A percentile compares a stretch with the other conserved stretches of the same genome.
These are phyloP conservation scores for Pseudeuparius sepicola DNA, from an alignment of 2,888 invertebrate genomes.

Conservation along the genomic window DNA sequence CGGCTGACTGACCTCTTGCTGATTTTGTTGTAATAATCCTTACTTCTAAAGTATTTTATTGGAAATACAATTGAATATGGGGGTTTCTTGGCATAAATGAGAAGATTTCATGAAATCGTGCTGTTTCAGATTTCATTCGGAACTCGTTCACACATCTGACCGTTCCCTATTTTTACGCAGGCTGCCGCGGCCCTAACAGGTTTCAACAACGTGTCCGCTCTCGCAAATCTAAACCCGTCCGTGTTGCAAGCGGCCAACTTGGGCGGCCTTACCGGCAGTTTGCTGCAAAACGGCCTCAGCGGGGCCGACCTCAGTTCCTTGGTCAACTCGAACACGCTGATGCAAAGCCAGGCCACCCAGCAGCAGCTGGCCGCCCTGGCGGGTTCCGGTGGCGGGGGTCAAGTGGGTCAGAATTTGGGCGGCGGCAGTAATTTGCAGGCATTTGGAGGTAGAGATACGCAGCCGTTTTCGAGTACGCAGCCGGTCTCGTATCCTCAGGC, in stretches of 20 bases:
- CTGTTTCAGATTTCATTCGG: too few relatives aligned
- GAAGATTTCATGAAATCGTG: too few relatives aligned
- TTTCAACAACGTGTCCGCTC: constrained; percentile 45
- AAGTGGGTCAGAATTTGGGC: constrained; percentile 23
- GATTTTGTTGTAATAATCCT: too few relatives aligned
- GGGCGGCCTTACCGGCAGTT: constrained; percentile 34
- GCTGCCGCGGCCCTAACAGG: constrained; percentile 42
- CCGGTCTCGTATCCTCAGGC: not conserved
- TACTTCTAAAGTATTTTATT: too few relatives aligned
- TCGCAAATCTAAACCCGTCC: constrained; percentile 32
- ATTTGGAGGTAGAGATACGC: constrained; percentile 2
- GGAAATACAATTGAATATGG: too few relatives aligned
- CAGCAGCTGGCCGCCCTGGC: constrained; percentile 25
- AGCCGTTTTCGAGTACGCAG: constrained; percentile 5
- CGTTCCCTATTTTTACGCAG: constrained; percentile 32
- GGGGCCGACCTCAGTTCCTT: constrained; percentile 31
- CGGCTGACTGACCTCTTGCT: too few relatives aligned
- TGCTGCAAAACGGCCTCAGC: constrained; percentile 31
- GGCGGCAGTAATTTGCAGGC: not conserved
- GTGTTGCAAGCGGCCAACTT: constrained; percentile 39
- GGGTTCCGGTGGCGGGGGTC: constrained; percentile 28
- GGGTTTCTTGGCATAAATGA: too few relatives aligned
- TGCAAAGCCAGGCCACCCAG: constrained; percentile 29
- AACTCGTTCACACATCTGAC: too few relatives aligned
- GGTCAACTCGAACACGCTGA: constrained; percentile 30